Evolutionary conservation across 2,113 vertebrate species (phyloP).

Genomic region (Geococcyx californianus): DNA sequence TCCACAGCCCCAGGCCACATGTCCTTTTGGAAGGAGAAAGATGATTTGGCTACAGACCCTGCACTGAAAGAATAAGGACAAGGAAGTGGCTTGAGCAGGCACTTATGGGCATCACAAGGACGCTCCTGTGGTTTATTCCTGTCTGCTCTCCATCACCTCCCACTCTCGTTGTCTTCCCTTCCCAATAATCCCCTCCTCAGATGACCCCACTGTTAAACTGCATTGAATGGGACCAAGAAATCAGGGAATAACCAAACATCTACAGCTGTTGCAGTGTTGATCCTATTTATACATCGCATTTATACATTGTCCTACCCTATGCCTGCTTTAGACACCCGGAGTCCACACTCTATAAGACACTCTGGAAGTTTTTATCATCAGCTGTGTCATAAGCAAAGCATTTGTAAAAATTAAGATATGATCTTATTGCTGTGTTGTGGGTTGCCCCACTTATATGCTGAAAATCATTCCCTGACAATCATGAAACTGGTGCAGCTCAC

Average conservation of each 20-base stretch:
- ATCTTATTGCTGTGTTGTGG: slow-evolving; percentile 51
- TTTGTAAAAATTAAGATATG: slow-evolving; percentile 48
- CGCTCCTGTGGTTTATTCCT: not conserved
- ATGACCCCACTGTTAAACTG: not conserved
- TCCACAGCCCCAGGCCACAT: not conserved
- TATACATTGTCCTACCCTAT: not conserved
- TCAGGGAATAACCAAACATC: not conserved
- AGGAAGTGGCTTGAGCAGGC: not conserved
- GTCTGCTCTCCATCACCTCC: not conserved
- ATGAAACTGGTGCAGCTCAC: not conserved
- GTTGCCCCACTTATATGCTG: not conserved
- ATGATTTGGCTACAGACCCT: not conserved
- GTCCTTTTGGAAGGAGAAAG: not conserved
- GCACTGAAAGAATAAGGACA: not conserved
- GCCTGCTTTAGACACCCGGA: not conserved
- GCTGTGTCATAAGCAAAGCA: not conserved
- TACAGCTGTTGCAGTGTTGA: not conserved
- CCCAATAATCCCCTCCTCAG: not conserved
- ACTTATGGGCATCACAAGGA: not conserved
- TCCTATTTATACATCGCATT: accelerated
- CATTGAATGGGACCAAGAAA: not conserved
- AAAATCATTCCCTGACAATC: not conserved
- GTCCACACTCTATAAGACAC: too few species aligned
- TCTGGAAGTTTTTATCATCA: not conserved
- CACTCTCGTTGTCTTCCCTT: not conserved